Evolutionary conservation across 2,113 vertebrate genomes (phyloP).

Genomic region (Pseudonaja textilis): DNA sequence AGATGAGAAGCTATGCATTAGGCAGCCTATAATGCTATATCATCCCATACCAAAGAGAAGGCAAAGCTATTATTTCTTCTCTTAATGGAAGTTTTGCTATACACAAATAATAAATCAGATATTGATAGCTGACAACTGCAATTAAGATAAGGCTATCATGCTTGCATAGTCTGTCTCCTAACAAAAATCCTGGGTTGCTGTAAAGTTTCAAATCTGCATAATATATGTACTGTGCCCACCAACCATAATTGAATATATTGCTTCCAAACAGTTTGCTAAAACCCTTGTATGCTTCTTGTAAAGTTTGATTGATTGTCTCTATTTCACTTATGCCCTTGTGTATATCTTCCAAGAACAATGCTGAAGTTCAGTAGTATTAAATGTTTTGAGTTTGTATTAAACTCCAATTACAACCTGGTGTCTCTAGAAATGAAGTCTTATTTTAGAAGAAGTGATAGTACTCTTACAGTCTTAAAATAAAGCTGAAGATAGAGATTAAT

Average conservation of each 20-base stretch:
- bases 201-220: slow-evolving; percentile 33
- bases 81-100: slow-evolving; percentile 46
- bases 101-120: slow-evolving; percentile 64
- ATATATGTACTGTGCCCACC: slow-evolving; percentile 10
- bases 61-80: slow-evolving; percentile 31
- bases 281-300: slow-evolving; percentile 54
- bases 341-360: slow-evolving; percentile 29
- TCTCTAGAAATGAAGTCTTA: slow-evolving; percentile 15
- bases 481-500: not conserved
- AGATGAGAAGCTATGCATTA: not conserved
- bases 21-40: not conserved
- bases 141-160: slow-evolving; percentile 66
- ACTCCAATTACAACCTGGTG: not conserved
- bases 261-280: slow-evolving; percentile 40
- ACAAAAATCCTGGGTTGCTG: slow-evolving; percentile 28
- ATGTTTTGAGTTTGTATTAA: not conserved
- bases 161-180: slow-evolving; percentile 47
- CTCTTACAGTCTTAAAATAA: not conserved
- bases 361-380: slow-evolving; percentile 10
- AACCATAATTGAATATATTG: slow-evolving; percentile 44
- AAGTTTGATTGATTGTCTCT: slow-evolving; percentile 66
- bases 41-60: slow-evolving; percentile 10
- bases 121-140: slow-evolving; percentile 63
- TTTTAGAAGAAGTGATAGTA: not conserved
- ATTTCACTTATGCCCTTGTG: slow-evolving; percentile 32